Base-by-base conservation (phyloP, 2,797 vertebrate species). In the Eulemur rubriventer region DNA sequence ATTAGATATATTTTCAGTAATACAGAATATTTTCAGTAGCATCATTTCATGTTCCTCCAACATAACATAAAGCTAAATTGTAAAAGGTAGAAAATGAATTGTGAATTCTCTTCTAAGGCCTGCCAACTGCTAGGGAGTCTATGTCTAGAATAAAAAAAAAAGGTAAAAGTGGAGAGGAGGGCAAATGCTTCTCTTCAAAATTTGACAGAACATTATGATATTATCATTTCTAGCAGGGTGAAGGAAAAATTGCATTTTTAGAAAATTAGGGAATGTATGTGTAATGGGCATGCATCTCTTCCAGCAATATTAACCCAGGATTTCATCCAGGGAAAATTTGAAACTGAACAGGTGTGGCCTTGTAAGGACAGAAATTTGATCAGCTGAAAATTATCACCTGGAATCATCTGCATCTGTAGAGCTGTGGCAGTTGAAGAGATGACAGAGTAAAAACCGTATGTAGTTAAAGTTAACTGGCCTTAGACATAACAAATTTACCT, bases 281-380 rank as follows among this genome's bases (percentile, higher is more conserved):
- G 4, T 85, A 70, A 76, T 85, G 85, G 48, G 1, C 22, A 38
- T 73, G 38, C 38, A 28, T 85, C 48, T 70, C 61, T 95, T 91
- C 67, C 38, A 92, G 43, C 18, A 89, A 7, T 65, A 61, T 90
- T 79, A 84, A 86, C 17, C 83, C 83, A 76, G 41, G 57, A 94
- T 95, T 93, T 87, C 52, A 76, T 67, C 30, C 72, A 76, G 70
- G 28, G 70, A 97, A 65, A 87, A 24, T 50, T 28, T 61, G 87
- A 95, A 61, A 84, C 72, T 87, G 38, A 96, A 82, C 46, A 91
- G 48, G 9, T 55, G 4, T 41, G 35, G 43, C 50, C 24, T 63
- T 75, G 30, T 84, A 63, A 93, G 80, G 35, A 52, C 18, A 92
- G 57, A 63, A 79, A 70, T 55, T n/a, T 80, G 69, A 52, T 52